Evolutionary conservation across 2,797 vertebrate species (phyloP).

Genomic region (Enteromius anoplus): DNA sequence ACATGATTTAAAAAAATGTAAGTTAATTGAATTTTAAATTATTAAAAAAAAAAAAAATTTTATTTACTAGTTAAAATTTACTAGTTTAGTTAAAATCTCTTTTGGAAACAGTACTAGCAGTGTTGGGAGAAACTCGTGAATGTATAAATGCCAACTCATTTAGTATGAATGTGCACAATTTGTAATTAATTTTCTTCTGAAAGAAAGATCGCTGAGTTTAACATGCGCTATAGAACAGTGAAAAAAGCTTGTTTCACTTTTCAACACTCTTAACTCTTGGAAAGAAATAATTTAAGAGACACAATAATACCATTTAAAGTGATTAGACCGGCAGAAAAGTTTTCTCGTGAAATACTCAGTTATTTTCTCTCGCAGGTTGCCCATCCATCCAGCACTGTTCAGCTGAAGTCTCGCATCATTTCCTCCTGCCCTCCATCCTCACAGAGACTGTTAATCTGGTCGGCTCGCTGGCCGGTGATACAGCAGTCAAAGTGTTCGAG

Average conservation of each 20-base stretch:
- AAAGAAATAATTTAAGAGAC: background rate
- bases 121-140: background rate
- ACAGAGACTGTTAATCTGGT: slow-evolving; percentile 86
- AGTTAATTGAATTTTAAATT: too few relatives aligned
- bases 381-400: slow-evolving; percentile 89
- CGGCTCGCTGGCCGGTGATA: slow-evolving; percentile 88
- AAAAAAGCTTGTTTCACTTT: background rate
- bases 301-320: background rate
- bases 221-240: background rate
- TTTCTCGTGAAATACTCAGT: background rate
- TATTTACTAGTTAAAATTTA: too few relatives aligned
- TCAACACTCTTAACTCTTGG: background rate
- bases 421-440: slow-evolving; percentile 89
- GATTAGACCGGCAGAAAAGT: background rate
- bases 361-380: slow-evolving; percentile 76
- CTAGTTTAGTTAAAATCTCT: background rate
- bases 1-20: too few relatives aligned
- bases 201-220: background rate
- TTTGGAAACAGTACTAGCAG: background rate
- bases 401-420: slow-evolving; percentile 86
- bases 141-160: background rate
- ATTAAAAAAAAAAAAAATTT: too few relatives aligned
- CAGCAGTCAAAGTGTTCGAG: slow-evolving; percentile 90
- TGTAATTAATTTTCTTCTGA: background rate
- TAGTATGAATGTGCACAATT: background rate